phyloP scores from a whole-genome alignment of 2,888 invertebrate genomes.

The Plebejus anna region DNA sequence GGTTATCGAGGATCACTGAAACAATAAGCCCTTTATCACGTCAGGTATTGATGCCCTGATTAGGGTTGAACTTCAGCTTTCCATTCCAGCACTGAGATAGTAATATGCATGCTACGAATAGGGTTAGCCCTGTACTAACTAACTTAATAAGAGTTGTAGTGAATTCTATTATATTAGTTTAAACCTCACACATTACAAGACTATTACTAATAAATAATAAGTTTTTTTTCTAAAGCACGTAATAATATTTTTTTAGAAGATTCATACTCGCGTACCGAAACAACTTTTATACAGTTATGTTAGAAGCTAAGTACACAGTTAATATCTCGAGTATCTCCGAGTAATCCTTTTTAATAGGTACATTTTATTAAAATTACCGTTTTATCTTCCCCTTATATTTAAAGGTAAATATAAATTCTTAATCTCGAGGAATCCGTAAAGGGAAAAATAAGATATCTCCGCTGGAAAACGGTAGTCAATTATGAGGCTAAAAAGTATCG shows the following conservation, averaged over 20 bases:
- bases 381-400: constrained; percentile 55
- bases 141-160: too few species aligned
- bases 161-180: too few species aligned
- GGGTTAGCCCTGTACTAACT: background rate
- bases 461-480: constrained; percentile 58
- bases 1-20: constrained; percentile 41
- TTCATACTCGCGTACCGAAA: background rate
- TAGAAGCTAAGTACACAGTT: background rate
- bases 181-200: too few species aligned
- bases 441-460: constrained; percentile 51
- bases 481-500: constrained; percentile 71
- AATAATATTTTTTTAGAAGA: background rate
- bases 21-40: constrained; percentile 43
- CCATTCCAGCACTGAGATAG: background rate
- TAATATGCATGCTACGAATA: background rate
- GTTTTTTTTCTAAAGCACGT: too few species aligned
- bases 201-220: too few species aligned
- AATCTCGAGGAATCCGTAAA: constrained; percentile 47
- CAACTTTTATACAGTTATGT: background rate
- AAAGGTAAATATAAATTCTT: constrained; percentile 61
- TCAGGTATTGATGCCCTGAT: constrained; percentile 36
- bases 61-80: constrained; percentile 33
- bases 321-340: constrained; percentile 31
- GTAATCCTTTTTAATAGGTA: constrained; percentile 51
- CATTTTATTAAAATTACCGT: constrained; percentile 55